A percentile compares a stretch with the other conserved stretches of the same genome.
Conservation (phyloP, 2,113 vertebrate species). For the Microtus richardsoni region DNA sequence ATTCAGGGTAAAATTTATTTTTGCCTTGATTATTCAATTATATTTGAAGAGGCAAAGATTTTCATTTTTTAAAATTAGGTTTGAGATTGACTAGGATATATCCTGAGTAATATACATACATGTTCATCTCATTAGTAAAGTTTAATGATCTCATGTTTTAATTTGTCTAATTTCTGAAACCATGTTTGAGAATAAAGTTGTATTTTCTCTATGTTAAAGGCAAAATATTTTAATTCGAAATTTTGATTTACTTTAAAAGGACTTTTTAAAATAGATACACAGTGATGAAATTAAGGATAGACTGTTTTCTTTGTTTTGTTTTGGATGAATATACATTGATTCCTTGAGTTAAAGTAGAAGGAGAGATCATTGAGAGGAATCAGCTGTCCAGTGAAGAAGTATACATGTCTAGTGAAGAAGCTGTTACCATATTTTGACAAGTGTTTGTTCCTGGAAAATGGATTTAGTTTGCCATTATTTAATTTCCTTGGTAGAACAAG, state of each 20-base stretch:
- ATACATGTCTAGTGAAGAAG: neutral
- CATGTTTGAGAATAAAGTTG: constrained; percentile 50
- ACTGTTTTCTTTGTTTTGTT: neutral
- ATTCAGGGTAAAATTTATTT: constrained; percentile 27
- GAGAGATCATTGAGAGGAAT: neutral
- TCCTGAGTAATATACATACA: constrained; percentile 50
- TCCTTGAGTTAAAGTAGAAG: neutral
- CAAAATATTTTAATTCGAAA: constrained; percentile 54
- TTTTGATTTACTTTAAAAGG: constrained; percentile 38
- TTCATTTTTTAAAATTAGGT: constrained; percentile 57
- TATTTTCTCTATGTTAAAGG: constrained; percentile 52
- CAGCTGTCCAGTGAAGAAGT: constrained; percentile 18
- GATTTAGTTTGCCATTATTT: constrained; percentile 17
- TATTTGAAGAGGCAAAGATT: constrained; percentile 8
- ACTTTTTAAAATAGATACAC: neutral
- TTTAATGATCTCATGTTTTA: constrained; percentile 36
- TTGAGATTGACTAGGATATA: constrained; percentile 35
- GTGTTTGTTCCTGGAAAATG: neutral
- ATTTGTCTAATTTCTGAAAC: constrained; percentile 64
- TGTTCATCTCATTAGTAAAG: constrained; percentile 54
- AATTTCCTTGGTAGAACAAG: neutral
- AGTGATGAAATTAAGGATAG: constrained; percentile 13
- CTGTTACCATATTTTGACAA: neutral
- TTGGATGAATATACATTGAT: neutral
- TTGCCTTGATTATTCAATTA: neutral